phyloP scores from a whole-genome alignment of 2,797 vertebrate species.

The Trachurus trachurus region DNA sequence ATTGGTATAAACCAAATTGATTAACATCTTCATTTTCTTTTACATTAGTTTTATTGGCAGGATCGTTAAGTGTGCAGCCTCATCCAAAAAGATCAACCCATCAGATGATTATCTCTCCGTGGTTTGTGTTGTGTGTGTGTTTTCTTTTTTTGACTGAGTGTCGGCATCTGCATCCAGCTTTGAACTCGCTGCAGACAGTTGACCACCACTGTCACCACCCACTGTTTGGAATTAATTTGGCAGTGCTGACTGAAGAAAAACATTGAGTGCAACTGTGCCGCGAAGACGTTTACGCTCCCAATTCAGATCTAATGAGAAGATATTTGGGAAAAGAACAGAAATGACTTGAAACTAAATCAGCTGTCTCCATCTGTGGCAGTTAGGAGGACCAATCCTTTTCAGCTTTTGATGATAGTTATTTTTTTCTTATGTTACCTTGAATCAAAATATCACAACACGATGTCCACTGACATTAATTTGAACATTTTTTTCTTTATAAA shows the following conservation, averaged over 20 bases:
- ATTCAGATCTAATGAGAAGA: constrained; percentile 64
- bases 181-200: constrained; percentile 62
- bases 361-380: constrained; percentile 14
- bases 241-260: constrained; percentile 54
- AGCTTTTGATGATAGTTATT: neutral
- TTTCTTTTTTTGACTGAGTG: constrained; percentile 41
- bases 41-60: too few species aligned
- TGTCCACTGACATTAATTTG: too few species aligned
- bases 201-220: constrained; percentile 59
- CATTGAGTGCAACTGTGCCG: constrained; percentile 39
- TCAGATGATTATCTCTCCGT: too few species aligned
- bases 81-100: too few species aligned
- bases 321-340: constrained; percentile 57
- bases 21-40: too few species aligned
- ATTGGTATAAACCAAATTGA: neutral
- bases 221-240: constrained; percentile 69
- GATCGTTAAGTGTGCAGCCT: too few species aligned
- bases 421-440: too few species aligned
- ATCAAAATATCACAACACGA: constrained; percentile 1
- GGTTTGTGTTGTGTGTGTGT: too few species aligned
- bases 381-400: constrained; percentile 22
- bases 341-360: constrained; percentile 35
- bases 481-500: constrained; percentile 20
- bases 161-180: constrained; percentile 61
- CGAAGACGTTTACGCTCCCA: constrained; percentile 50